A percentile compares a stretch with the other conserved stretches of the same genome.
phyloP scores from a whole-genome alignment of 2,888 invertebrate species.

The Drosophila picticornis region DNA sequence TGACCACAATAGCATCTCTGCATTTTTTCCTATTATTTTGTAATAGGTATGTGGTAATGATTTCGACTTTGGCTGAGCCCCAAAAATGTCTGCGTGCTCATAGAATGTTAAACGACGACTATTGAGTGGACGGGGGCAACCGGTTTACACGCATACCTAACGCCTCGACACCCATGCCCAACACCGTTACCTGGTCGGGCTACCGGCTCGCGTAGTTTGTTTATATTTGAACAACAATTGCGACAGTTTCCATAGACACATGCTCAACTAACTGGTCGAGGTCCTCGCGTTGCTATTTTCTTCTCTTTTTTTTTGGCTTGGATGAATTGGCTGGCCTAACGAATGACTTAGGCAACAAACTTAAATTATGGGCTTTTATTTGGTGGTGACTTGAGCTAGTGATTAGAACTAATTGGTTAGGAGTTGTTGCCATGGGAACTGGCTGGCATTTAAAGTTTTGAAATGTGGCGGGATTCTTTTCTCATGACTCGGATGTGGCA shows the following conservation, averaged over 20 bases:
- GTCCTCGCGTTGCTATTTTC: conserved; percentile 46
- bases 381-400: conserved; percentile 11
- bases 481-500: not conserved
- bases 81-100: conserved; percentile 54
- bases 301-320: not conserved
- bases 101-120: conserved; percentile 62
- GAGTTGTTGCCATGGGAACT: conserved; percentile 37
- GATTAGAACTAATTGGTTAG: conserved; percentile 53
- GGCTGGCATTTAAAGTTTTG: conserved; percentile 41
- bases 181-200: conserved; percentile 54
- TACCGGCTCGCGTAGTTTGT: conserved; percentile 55
- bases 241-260: conserved; percentile 76
- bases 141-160: conserved; percentile 58
- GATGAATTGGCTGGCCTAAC: conserved; percentile 44
- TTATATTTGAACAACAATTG: conserved; percentile 76
- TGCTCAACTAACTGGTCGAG: conserved; percentile 30
- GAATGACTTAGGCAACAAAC: conserved; percentile 76
- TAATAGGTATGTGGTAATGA: conserved; percentile 32
- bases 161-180: conserved; percentile 45
- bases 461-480: conserved; percentile 44
- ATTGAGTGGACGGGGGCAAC: conserved; percentile 47
- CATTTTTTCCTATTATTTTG: conserved; percentile 37
- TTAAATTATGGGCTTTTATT: conserved; percentile 36
- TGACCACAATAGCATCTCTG: conserved; percentile 61
- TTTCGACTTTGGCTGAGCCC: conserved; percentile 23